A percentile compares a stretch with the other conserved stretches of the same genome.
Conservation (phyloP, 2,113 vertebrate genomes). For the Dipodomys ordii region DNA sequence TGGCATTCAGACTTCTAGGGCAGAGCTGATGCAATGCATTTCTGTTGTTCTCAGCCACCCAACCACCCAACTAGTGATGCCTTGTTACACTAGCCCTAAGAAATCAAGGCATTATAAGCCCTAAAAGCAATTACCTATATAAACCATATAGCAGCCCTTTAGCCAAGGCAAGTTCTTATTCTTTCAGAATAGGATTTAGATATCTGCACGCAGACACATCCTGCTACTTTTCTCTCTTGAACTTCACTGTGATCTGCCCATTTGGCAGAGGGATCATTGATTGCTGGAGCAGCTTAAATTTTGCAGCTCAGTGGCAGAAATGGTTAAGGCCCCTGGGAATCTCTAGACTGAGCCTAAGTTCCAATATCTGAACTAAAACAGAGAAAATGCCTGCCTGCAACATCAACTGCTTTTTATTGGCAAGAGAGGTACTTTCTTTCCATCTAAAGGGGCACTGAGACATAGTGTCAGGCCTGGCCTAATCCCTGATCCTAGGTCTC, state of each 20-base stretch:
- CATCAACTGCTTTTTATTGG: neutral
- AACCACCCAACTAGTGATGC: neutral
- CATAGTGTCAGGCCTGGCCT: neutral
- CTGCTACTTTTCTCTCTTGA: neutral
- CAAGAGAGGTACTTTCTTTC: constrained; percentile 8
- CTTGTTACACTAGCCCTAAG: neutral
- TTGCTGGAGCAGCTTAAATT: neutral
- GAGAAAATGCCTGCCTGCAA: neutral
- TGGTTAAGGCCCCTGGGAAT: neutral
- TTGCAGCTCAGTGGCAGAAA: constrained; percentile 31
- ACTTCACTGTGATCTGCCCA: neutral
- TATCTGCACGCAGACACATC: neutral
- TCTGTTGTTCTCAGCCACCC: neutral
- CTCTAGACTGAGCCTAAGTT: neutral
- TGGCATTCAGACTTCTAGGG: neutral
- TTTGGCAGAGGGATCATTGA: neutral
- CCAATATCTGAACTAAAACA: constrained; percentile 25
- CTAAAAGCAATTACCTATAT: neutral
- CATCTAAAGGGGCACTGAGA: neutral
- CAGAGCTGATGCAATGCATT: neutral
- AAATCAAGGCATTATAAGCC: neutral
- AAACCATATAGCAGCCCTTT: neutral
- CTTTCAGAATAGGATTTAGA: neutral
- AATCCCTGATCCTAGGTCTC: neutral
- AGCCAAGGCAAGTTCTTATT: neutral